These are phyloP conservation scores for Lydus trimaculatus DNA, from an alignment of 2,888 invertebrate species.

Conservation along the genomic window DNA sequence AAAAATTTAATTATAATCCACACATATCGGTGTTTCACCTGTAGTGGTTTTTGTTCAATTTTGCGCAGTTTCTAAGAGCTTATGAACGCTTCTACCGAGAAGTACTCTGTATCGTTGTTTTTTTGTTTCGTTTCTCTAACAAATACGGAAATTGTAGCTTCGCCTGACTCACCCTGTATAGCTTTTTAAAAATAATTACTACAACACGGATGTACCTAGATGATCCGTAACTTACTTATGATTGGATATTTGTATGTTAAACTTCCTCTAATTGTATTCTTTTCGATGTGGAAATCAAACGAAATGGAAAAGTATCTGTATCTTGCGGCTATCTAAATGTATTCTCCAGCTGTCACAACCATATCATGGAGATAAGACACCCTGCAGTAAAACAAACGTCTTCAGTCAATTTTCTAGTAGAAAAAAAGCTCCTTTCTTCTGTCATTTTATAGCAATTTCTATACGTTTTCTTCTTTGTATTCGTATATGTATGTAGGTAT, in stretches of 20 bases:
- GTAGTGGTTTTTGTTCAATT: too few relatives aligned
- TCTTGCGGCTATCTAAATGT: neutral
- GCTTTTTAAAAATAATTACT: too few relatives aligned
- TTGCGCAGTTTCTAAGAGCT: too few relatives aligned
- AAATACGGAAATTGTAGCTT: too few relatives aligned
- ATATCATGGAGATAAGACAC: constrained; percentile 29
- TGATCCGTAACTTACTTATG: neutral
- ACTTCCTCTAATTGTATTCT: neutral
- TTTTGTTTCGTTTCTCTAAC: too few relatives aligned
- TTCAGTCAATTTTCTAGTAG: neutral
- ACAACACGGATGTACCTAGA: neutral
- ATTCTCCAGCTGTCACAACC: constrained; percentile 26
- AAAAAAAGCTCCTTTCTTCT: neutral
- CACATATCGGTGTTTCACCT: too few relatives aligned
- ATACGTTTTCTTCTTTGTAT: neutral
- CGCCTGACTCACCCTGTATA: too few relatives aligned
- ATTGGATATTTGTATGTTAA: neutral
- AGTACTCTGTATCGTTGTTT: too few relatives aligned
- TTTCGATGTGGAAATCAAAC: neutral
- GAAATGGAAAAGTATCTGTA: constrained; percentile 1
- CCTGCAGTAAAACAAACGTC: neutral
- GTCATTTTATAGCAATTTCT: neutral
- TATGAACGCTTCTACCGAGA: too few relatives aligned
- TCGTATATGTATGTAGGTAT: too few relatives aligned
- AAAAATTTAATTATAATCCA: too few relatives aligned